Evolutionary conservation across 1,140 invertebrate genomes (phyloP).

Genomic region (Pogonognathellus flavescens): DNA sequence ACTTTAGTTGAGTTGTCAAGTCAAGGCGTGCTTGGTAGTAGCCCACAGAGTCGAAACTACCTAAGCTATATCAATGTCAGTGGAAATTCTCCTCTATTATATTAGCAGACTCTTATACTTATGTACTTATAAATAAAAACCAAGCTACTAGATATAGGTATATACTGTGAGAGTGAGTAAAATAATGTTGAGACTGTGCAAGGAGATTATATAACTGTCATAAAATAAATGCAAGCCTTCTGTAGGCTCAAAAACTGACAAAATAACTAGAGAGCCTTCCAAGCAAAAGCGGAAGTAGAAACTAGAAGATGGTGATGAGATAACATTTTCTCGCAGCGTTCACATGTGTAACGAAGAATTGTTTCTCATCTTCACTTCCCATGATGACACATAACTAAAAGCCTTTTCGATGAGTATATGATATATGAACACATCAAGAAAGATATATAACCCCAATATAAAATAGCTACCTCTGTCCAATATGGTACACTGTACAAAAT

Average conservation of each 20-base stretch:
- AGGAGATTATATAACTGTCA: slow-evolving; percentile 39
- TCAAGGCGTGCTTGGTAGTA: not conserved
- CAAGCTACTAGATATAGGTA: too few species aligned
- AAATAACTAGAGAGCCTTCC: not conserved
- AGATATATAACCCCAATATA: not conserved
- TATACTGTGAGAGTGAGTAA: not conserved
- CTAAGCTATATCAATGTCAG: not conserved
- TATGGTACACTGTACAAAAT: too few species aligned
- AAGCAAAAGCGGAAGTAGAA: not conserved
- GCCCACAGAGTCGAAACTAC: not conserved
- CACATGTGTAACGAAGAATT: slow-evolving; percentile 9
- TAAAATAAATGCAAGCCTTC: slow-evolving; percentile 46
- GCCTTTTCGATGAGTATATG: not conserved
- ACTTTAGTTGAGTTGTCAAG: not conserved
- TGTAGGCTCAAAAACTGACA: slow-evolving; percentile 11
- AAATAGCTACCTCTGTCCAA: not conserved
- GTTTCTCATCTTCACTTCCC: not conserved
- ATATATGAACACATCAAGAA: not conserved
- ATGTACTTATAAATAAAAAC: too few species aligned
- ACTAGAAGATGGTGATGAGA: slow-evolving; percentile 22
- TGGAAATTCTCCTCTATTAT: not conserved
- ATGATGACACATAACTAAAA: not conserved
- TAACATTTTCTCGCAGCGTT: not conserved
- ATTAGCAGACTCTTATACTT: too few species aligned
- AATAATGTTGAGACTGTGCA: slow-evolving; percentile 5